These are phyloP conservation scores for Caenorhabditis sp. DNA, from an alignment of 2,888 invertebrate species.

Conservation along the genomic window DNA sequence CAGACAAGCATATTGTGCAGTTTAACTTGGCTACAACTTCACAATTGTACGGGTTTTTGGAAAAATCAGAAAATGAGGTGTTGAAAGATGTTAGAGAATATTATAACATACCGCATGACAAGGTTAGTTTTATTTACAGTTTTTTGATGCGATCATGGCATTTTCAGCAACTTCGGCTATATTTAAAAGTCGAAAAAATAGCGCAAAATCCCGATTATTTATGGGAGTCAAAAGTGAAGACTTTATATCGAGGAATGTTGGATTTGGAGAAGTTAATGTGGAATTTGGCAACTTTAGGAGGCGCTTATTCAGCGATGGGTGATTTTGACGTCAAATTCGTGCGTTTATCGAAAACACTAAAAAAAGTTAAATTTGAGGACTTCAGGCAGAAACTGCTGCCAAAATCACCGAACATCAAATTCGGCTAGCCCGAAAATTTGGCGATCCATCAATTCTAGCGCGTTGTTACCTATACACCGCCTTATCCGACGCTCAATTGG, in stretches of 20 bases:
- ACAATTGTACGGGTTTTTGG: conserved; percentile 18
- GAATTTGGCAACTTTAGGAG: conserved; percentile 94
- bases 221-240: conserved; percentile 44
- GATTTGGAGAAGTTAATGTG: conserved; percentile 87
- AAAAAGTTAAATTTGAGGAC: neutral
- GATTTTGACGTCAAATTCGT: conserved; percentile 77
- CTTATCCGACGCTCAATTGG: conserved; percentile 86
- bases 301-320: conserved; percentile 92
- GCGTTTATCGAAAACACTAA: conserved; percentile 4
- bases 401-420: conserved; percentile 78
- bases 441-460: conserved; percentile 83
- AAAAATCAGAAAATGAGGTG: conserved; percentile 5
- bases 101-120: conserved; percentile 12
- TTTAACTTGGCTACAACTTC: conserved; percentile 15
- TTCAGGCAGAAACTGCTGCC: conserved; percentile 85
- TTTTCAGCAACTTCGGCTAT: conserved; percentile 14
- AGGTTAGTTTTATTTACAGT: neutral
- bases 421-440: conserved; percentile 81
- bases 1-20: too few relatives aligned
- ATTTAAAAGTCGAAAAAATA: conserved; percentile 9
- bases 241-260: conserved; percentile 36
- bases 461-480: conserved; percentile 86
- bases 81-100: conserved; percentile 12
- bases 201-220: conserved; percentile 16
- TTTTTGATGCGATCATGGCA: neutral